Base-by-base conservation (phyloP, 2,797 vertebrate species). In the Manis crassicaudata region DNA sequence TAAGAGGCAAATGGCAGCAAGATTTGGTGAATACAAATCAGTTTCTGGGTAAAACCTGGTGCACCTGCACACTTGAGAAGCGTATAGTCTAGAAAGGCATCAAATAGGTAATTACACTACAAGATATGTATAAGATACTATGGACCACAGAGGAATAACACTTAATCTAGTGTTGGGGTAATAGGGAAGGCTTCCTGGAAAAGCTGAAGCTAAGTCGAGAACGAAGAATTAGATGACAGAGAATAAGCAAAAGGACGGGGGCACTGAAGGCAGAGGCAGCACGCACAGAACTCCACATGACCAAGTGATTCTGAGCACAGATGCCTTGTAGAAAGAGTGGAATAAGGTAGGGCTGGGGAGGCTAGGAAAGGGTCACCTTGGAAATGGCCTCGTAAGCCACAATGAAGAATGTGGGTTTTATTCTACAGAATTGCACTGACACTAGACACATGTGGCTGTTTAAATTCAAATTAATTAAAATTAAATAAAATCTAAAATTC, bases 381-480 rank as follows among this genome's bases (percentile, higher is more conserved):
- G 32, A 54, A 76, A 68, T 5, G 27, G 35, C 17, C 76, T 56
- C 18, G 37, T 12, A 54, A 81, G 29, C 56, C 32, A 60, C 16
- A 29, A 29, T 67, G 58, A 77, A 29, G 62, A 37, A 50, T n/a
- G 32, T 63, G 32, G 50, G 72, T 0, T 27, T 56, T 37, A 56
- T 73, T 14, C 27, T 81, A 35, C 5, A 87, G 32, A 37, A 32
- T 9, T 70, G 27, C 54, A 40, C 5, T 25, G 25, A 11, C 13
- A 58, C 46, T 54, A 84, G 54, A n/a, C 68, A 70, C 54, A 54
- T 9, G 21, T 14, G 67, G 72, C 88, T 62, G 60, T 65, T 90
- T 82, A 88, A 77, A 67, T 40, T 29, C 32, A 94, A 90, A 65
- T 70, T 62, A 63, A 92, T 43, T 50, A n/a, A 76, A 91, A 84